phyloP scores from a whole-genome alignment of 2,797 vertebrate genomes.

The Falco novaeseelandiae region DNA sequence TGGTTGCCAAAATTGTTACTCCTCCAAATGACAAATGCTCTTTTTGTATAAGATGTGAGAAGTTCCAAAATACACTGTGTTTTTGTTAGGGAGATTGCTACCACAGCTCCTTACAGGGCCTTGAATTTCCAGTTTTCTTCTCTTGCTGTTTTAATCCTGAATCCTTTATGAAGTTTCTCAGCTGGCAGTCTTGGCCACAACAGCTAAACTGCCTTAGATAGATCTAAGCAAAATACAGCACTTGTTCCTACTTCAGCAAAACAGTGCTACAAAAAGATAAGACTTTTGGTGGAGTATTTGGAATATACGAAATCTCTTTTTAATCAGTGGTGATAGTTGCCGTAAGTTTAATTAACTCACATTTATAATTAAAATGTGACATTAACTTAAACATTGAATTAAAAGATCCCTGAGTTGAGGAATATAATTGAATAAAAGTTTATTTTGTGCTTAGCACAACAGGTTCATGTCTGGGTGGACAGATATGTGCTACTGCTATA shows the following conservation, averaged over 20 bases:
- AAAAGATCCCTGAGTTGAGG: background rate
- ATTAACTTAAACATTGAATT: background rate
- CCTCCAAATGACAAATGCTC: background rate
- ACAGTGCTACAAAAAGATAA: background rate
- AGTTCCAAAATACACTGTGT: background rate
- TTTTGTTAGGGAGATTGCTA: background rate
- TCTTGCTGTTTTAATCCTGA: background rate
- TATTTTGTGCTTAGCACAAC: background rate
- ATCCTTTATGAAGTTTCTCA: background rate
- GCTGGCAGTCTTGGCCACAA: background rate
- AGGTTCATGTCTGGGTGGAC: background rate
- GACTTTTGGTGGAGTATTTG: background rate
- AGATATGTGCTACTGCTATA: background rate
- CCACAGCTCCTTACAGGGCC: background rate
- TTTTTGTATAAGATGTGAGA: background rate
- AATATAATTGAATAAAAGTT: background rate
- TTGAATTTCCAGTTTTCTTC: background rate
- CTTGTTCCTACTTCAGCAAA: background rate
- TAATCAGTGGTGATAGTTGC: background rate
- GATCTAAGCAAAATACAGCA: background rate
- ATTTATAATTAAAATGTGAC: background rate
- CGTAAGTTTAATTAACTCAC: background rate
- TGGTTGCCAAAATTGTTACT: background rate
- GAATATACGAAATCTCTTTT: background rate
- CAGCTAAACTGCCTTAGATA: background rate